Percentiles rank a stretch among this genome's conserved stretches.
Conservation (phyloP, 1,140 invertebrate species). For the Cephus cinctus region DNA sequence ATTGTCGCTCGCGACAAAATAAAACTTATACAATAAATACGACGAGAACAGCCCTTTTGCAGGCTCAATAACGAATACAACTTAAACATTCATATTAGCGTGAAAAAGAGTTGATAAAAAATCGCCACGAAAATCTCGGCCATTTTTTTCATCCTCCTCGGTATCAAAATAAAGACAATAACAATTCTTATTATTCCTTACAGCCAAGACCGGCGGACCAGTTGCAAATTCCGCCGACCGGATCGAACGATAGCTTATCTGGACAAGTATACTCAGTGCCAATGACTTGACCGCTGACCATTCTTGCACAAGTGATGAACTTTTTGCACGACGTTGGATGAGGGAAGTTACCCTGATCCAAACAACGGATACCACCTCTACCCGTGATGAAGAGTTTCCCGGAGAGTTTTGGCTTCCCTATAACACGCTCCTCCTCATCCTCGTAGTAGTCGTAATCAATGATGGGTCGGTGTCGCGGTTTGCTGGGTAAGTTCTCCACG, state of each 20-base stretch:
- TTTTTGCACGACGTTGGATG: conserved; percentile 85
- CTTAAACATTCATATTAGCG: neutral
- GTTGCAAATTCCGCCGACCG: conserved; percentile 85
- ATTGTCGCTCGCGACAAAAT: conserved; percentile 4
- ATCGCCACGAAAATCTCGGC: conserved; percentile 3
- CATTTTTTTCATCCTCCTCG: neutral
- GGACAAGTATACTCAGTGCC: conserved; percentile 89
- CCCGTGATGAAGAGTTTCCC: conserved; percentile 62
- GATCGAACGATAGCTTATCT: conserved; percentile 79
- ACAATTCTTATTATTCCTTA: conserved; percentile 51
- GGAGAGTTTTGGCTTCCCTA: conserved; percentile 56
- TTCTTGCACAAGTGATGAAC: conserved; percentile 83
- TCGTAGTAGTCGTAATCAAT: conserved; percentile 71
- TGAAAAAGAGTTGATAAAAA: conserved; percentile 3
- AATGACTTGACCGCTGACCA: conserved; percentile 71
- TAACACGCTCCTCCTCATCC: conserved; percentile 59
- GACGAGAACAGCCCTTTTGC: neutral
- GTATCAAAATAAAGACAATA: conserved; percentile 1
- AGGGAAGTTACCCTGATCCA: conserved; percentile 85
- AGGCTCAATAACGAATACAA: conserved; percentile 6
- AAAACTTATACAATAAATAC: conserved; percentile 1
- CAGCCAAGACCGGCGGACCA: conserved; percentile 79
- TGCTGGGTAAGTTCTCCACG: conserved; percentile 30
- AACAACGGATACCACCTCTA: conserved; percentile 68
- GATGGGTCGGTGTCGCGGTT: conserved; percentile 43